Conservation (phyloP, 2,797 vertebrate genomes). For the Salarias fasciatus region DNA sequence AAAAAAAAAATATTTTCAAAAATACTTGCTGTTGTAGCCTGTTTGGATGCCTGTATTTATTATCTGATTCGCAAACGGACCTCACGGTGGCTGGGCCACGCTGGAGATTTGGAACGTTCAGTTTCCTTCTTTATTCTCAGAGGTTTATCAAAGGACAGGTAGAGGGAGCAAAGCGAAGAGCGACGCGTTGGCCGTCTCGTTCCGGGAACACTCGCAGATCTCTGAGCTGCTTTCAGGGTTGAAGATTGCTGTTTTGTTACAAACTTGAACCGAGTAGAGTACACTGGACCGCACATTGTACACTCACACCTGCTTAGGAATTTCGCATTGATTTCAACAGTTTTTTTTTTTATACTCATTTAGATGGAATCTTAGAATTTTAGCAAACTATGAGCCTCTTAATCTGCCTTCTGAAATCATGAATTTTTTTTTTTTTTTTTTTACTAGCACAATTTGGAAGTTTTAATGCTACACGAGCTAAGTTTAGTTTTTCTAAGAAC, state of each 20-base stretch:
- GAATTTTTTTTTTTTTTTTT: slow-evolving; percentile 48
- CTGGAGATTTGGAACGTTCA: slow-evolving; percentile 66
- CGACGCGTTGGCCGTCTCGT: slow-evolving; percentile 49
- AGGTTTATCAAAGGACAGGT: slow-evolving; percentile 75
- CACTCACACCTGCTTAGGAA: slow-evolving; percentile 73
- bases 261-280: slow-evolving; percentile 84
- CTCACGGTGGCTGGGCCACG: slow-evolving; percentile 84
- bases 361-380: slow-evolving; percentile 74
- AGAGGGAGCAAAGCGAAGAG: slow-evolving; percentile 49
- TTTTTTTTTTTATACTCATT: slow-evolving; percentile 56
- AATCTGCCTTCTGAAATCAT: slow-evolving; percentile 67
- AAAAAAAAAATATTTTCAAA: slow-evolving; percentile 57
- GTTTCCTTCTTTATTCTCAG: slow-evolving; percentile 70
- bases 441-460: slow-evolving; percentile 18
- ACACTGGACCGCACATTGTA: slow-evolving; percentile 80
- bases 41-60: slow-evolving; percentile 84
- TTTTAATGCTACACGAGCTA: slow-evolving; percentile 21
- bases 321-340: slow-evolving; percentile 62
- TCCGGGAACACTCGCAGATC: slow-evolving; percentile 62
- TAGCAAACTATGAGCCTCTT: slow-evolving; percentile 73
- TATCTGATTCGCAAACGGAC: slow-evolving; percentile 74
- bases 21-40: slow-evolving; percentile 68
- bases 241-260: slow-evolving; percentile 74
- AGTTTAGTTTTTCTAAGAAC: slow-evolving; percentile 32
- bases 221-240: slow-evolving; percentile 74